phyloP scores from a whole-genome alignment of 2,113 vertebrate genomes.

The Heteronetta atricapilla region DNA sequence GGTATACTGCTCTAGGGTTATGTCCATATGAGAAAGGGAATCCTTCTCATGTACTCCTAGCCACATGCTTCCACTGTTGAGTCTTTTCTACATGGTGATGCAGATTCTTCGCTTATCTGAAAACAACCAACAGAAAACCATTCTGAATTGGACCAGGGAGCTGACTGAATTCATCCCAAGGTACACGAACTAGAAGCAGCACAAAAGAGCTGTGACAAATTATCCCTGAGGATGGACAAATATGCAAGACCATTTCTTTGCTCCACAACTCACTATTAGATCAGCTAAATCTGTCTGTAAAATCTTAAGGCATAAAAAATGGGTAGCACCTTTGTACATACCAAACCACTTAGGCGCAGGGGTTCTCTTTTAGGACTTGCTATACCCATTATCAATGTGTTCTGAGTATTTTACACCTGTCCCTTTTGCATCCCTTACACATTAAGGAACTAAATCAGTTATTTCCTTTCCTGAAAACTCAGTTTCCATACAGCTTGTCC shows the following conservation, averaged over 20 bases:
- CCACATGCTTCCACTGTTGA: background rate
- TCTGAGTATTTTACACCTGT: background rate
- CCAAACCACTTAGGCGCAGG: rapidly evolving
- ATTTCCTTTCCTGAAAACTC: background rate
- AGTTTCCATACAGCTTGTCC: background rate
- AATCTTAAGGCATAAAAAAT: background rate
- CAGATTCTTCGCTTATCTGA: background rate
- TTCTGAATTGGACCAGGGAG: background rate
- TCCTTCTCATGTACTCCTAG: background rate
- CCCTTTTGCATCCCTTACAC: background rate
- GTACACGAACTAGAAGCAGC: background rate
- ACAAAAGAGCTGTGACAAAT: background rate
- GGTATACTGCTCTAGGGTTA: background rate
- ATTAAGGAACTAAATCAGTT: background rate
- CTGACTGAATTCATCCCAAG: background rate
- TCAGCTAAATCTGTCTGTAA: background rate
- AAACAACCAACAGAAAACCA: background rate
- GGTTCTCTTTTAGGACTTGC: background rate
- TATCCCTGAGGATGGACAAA: background rate
- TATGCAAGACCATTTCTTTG: background rate
- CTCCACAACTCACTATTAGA: background rate
- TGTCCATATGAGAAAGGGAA: background rate
- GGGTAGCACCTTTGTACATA: background rate
- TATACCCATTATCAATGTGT: rapidly evolving
- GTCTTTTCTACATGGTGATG: background rate